phyloP scores from a whole-genome alignment of 2,797 vertebrate genomes.

The Rhabdomys pumilio region DNA sequence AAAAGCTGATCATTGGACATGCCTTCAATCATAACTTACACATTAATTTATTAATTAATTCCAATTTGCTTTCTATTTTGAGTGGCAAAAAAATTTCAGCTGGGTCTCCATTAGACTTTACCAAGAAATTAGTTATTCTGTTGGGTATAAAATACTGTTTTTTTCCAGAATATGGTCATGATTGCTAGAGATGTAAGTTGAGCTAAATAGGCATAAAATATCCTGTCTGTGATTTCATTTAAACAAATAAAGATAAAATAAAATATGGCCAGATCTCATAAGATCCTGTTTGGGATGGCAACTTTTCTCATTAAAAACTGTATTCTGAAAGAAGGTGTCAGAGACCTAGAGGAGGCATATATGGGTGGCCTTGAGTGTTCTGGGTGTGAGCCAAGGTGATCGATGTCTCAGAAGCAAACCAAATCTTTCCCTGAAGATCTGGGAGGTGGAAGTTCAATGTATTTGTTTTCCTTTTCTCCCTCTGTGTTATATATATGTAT shows the following conservation, averaged over 20 bases:
- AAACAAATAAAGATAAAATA: slow-evolving; percentile 16
- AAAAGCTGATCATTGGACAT: background rate
- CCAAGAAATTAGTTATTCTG: slow-evolving; percentile 16
- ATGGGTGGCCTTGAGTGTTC: background rate
- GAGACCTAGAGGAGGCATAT: background rate
- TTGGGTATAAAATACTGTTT: background rate
- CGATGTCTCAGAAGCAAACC: background rate
- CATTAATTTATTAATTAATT: background rate
- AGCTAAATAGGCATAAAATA: background rate
- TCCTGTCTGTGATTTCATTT: background rate
- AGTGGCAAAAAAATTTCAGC: slow-evolving; percentile 39
- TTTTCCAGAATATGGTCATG: background rate
- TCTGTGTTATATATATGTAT: background rate
- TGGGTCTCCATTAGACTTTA: background rate
- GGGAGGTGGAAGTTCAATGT: background rate
- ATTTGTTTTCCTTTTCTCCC: slow-evolving; percentile 11
- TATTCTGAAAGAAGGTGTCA: background rate
- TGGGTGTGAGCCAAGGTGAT: background rate
- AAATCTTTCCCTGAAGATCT: background rate
- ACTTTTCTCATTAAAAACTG: background rate
- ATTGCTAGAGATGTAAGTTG: background rate
- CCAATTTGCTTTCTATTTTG: slow-evolving; percentile 47
- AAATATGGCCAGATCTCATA: background rate
- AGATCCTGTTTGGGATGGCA: background rate
- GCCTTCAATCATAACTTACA: background rate